Evolutionary conservation across 2,888 invertebrate genomes (phyloP).

Genomic region (Microplitis deprimator): DNA sequence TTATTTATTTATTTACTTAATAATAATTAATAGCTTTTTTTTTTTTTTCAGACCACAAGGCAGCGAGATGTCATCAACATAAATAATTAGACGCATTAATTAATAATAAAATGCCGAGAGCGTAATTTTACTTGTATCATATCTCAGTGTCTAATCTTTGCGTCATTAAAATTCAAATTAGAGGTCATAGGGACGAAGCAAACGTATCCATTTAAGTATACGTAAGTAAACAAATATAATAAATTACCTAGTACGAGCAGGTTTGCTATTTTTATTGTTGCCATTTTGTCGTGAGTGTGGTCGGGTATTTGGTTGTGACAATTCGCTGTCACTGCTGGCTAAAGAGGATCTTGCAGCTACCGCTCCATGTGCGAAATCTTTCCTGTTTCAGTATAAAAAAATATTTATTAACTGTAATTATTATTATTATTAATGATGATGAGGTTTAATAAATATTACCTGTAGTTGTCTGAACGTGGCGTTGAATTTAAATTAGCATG

Average conservation of each 20-base stretch:
- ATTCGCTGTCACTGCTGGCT: slow-evolving; percentile 74
- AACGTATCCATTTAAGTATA: neutral
- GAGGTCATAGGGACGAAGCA: slow-evolving; percentile 18
- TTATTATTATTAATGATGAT: neutral
- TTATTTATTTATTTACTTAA: neutral
- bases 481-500: slow-evolving; percentile 57
- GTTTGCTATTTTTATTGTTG: slow-evolving; percentile 54
- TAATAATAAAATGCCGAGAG: neutral
- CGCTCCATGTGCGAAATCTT: slow-evolving; percentile 81
- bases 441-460: slow-evolving; percentile 67
- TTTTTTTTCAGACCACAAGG: neutral
- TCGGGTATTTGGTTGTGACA: slow-evolving; percentile 71
- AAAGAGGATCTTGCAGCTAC: slow-evolving; percentile 71
- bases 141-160: neutral
- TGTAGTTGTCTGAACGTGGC: slow-evolving; percentile 77
- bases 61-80: neutral
- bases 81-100: neutral
- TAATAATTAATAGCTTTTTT: no score
- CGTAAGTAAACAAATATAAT: neutral
- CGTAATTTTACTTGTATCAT: neutral
- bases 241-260: slow-evolving; percentile 60
- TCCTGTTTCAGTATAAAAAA: slow-evolving; percentile 51
- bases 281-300: slow-evolving; percentile 66
- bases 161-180: slow-evolving; percentile 17
- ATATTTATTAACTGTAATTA: neutral